Evolutionary conservation across 2,888 invertebrate genomes (phyloP).

Genomic region (Parochlus steinenii): DNA sequence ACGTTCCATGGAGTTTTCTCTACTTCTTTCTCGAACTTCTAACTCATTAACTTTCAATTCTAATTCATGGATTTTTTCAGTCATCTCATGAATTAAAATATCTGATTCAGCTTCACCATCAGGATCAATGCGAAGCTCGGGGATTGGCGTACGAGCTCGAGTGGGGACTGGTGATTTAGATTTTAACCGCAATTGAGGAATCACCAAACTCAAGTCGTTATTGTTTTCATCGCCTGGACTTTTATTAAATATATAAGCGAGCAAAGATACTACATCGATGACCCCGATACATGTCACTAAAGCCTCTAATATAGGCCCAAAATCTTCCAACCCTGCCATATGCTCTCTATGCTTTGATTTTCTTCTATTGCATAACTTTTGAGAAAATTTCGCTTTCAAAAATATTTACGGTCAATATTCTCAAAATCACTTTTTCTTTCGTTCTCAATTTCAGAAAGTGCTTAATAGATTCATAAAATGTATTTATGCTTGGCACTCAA

Average conservation of each 20-base stretch:
- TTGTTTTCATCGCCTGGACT: constrained; percentile 4
- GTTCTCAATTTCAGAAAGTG: no score
- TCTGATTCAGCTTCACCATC: constrained; percentile 1
- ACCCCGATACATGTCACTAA: constrained; percentile 8
- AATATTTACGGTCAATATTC: no score
- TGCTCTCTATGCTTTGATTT: no score
- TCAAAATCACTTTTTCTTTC: no score
- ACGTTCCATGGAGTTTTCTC: constrained; percentile 10
- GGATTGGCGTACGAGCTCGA: no score
- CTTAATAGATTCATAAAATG: no score
- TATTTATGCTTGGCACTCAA: no score
- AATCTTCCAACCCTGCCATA: constrained; percentile 8
- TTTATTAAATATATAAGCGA: not conserved
- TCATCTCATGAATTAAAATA: constrained; percentile 8
- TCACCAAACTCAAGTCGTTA: constrained; percentile 3
- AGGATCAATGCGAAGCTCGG: constrained; percentile 1
- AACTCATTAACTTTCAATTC: constrained; percentile 7
- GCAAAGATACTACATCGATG: constrained; percentile 7
- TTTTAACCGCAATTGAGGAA: not conserved
- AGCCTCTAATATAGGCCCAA: constrained; percentile 9
- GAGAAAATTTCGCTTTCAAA: no score
- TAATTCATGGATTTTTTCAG: constrained; percentile 9
- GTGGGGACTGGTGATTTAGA: not conserved
- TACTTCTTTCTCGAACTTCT: constrained; percentile 2
- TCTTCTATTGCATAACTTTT: no score